Evolutionary conservation across 1,140 invertebrate species (phyloP).

Genomic region (Calephelis virginiensis): DNA sequence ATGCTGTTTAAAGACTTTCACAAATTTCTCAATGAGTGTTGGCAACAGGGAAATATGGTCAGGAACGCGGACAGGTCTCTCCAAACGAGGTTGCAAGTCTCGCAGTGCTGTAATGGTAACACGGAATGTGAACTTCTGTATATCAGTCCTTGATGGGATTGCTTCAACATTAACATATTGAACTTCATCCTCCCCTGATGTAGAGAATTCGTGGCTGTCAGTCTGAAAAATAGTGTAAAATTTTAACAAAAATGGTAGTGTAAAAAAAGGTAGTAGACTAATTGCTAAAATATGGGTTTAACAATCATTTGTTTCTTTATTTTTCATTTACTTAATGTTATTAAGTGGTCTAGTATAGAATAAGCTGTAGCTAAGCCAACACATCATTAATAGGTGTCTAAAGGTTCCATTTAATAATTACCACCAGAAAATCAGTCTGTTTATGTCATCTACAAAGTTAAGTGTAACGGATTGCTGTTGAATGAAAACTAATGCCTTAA

Average conservation of each 20-base stretch:
- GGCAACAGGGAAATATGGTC: constrained; percentile 89
- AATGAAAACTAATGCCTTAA: too few species aligned
- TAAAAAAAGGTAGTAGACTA: too few species aligned
- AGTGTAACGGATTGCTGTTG: too few species aligned
- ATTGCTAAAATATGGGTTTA: too few species aligned
- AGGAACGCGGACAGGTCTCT: constrained; percentile 85
- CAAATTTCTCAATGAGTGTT: constrained; percentile 89
- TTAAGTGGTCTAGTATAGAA: too few species aligned
- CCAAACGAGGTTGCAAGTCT: constrained; percentile 88
- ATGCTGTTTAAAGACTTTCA: constrained; percentile 89
- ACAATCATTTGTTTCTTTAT: too few species aligned
- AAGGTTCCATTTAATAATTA: too few species aligned
- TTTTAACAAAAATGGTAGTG: too few species aligned
- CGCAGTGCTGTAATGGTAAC: constrained; percentile 88
- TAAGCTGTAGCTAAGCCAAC: neutral
- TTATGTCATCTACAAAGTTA: too few species aligned
- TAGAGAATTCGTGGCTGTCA: constrained; percentile 85
- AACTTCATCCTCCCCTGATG: constrained; percentile 80
- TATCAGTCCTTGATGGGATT: constrained; percentile 79
- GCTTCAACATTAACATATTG: constrained; percentile 92
- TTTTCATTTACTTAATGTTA: too few species aligned
- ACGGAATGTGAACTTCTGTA: constrained; percentile 83
- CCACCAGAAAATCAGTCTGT: too few species aligned
- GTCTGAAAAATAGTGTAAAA: constrained; percentile 62
- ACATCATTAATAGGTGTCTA: neutral